Percentiles rank a stretch among this genome's conserved stretches.
These are phyloP conservation scores for Drosophila fuyamai DNA, from an alignment of 1,140 invertebrate species.

Conservation along the genomic window DNA sequence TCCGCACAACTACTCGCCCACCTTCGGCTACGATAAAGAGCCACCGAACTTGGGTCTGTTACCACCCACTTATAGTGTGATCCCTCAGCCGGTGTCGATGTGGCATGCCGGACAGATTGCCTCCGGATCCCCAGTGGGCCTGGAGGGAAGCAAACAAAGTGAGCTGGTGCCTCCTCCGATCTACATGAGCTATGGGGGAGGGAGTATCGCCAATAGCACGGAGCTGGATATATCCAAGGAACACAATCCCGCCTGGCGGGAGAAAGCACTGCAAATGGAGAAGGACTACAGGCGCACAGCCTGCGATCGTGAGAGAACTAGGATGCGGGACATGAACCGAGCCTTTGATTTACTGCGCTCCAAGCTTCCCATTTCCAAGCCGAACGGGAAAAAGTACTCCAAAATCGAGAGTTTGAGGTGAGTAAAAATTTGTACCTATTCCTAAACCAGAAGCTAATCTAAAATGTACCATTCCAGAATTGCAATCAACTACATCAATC, in stretches of 20 bases:
- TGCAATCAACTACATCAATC: conserved; percentile 92
- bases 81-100: conserved; percentile 75
- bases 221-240: conserved; percentile 84
- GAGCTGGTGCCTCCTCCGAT: conserved; percentile 77
- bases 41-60: conserved; percentile 34
- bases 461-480: conserved; percentile 85
- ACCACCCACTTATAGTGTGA: conserved; percentile 50
- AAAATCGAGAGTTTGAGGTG: conserved; percentile 94
- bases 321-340: conserved; percentile 95
- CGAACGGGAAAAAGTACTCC: conserved; percentile 94
- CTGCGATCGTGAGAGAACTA: conserved; percentile 92
- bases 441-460: background rate
- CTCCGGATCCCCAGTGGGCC: background rate
- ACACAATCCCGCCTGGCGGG: conserved; percentile 86
- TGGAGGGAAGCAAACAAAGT: conserved; percentile 45
- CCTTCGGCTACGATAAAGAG: conserved; percentile 57
- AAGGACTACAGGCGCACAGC: conserved; percentile 88
- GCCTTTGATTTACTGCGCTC: conserved; percentile 92
- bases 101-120: conserved; percentile 50
- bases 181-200: conserved; percentile 65
- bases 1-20: conserved; percentile 48
- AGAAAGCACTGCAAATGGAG: conserved; percentile 86
- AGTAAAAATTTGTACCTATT: background rate
- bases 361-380: conserved; percentile 91
- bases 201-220: conserved; percentile 29